Evolutionary conservation across 2,797 vertebrate species (phyloP).

Genomic region (Microhierax caerulescens): DNA sequence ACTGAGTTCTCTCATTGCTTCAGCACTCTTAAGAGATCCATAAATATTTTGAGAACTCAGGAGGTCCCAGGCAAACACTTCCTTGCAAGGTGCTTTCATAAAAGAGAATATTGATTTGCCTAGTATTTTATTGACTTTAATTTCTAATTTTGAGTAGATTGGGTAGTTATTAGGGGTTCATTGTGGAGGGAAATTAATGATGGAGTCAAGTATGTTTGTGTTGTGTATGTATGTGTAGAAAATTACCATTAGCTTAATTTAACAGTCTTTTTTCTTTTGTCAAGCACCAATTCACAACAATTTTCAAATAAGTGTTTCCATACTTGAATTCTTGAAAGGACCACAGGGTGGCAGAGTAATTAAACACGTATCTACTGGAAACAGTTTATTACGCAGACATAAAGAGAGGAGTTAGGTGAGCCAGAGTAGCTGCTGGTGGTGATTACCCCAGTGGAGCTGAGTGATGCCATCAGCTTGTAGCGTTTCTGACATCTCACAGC

Average conservation of each 20-base stretch:
- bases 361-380: background rate
- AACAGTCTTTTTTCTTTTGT: background rate
- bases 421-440: background rate
- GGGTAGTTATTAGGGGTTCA: background rate
- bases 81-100: background rate
- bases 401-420: fast-evolving
- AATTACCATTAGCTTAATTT: background rate
- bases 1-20: background rate
- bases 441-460: background rate
- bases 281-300: fast-evolving
- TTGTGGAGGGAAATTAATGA: background rate
- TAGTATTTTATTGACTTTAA: background rate
- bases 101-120: background rate
- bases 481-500: fast-evolving
- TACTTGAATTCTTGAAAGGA: background rate
- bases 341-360: constrained; percentile 55
- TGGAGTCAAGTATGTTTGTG: background rate
- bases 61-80: background rate
- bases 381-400: background rate
- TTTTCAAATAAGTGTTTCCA: background rate
- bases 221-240: no score
- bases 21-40: background rate
- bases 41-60: background rate
- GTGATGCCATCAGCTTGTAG: fast-evolving
- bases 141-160: background rate